These are phyloP conservation scores for Sarcoramphus papa DNA, from an alignment of 2,797 vertebrate genomes.

Conservation along the genomic window DNA sequence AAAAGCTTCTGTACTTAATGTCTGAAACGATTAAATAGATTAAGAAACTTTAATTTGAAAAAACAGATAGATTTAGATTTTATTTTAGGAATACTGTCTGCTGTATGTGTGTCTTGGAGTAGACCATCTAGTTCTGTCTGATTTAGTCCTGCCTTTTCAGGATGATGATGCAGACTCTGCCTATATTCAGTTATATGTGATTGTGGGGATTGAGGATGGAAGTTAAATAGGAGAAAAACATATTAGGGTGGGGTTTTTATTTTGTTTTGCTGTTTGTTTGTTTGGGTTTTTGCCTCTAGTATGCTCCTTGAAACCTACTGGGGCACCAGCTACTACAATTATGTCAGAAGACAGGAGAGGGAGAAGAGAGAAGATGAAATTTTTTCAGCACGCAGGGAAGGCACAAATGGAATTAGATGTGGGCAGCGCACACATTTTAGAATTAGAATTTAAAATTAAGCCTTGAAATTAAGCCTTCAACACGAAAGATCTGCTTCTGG, in stretches of 20 bases:
- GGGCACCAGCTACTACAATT: conserved; percentile 1
- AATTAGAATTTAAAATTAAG: conserved; percentile 50
- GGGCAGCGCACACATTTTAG: neutral
- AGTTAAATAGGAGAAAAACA: neutral
- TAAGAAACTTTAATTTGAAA: neutral
- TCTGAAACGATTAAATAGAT: neutral
- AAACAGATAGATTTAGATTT: neutral
- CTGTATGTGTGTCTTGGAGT: neutral
- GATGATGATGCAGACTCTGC: neutral
- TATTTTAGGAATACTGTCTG: neutral
- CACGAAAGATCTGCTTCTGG: neutral
- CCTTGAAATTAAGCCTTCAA: conserved; percentile 48
- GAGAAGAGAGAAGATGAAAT: neutral
- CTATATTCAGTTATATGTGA: neutral
- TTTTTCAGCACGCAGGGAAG: neutral
- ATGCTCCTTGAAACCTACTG: neutral
- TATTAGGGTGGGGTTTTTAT: neutral
- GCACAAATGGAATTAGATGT: conserved; percentile 45
- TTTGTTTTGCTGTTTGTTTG: neutral
- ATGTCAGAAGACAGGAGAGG: neutral
- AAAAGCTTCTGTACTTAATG: neutral
- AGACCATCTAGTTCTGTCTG: neutral
- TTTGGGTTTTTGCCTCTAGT: neutral
- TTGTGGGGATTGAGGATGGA: neutral
- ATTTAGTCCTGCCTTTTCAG: neutral